Base-by-base conservation (phyloP, 2,113 vertebrate genomes). In the Mola mola region DNA sequence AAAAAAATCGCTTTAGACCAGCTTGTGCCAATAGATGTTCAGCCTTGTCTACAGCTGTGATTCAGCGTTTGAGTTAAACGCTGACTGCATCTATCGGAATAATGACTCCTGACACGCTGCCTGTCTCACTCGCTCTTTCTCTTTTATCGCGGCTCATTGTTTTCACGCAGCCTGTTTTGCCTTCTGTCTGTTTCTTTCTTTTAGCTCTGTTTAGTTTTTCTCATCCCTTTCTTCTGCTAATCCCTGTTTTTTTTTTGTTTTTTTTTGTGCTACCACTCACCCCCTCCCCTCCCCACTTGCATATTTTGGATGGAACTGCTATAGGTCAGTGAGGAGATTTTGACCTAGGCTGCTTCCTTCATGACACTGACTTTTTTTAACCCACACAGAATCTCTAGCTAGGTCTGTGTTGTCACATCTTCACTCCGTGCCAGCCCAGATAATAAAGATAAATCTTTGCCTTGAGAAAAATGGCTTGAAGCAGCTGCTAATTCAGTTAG, bases 281-380 rank as follows among this genome's bases (percentile, higher is more conserved):
- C 38, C 47, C n/a, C 41, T 16, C 19, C 24, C 11, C 19, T 43
- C 11, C 42, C 50, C 50, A 59, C 46, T 48, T 42, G 61, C 60
- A 60, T 41, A 70, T 84, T 78, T 82, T 67, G 65, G 42, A 22
- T 60, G 67, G 79, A 76, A 72, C 78, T 47, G 62, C 71, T 52
- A 81, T 91, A 88, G 90, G 85, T 90, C 90, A 90, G 70, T 76
- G 72, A 78, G 60, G 78, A 81, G 85, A 89, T 87, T 86, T n/a
- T 88, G 61, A 83, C 78, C 73, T 51, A 72, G 71, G 69, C 82
- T 63, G 25, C 61, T 63, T 37, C 59, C 67, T 77, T 71, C 60
- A 56, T 79, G 68, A 83, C 60, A 75, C 75, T 57, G 34, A 66
- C 28, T 63, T 75, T 80, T n/a, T n/a, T n/a, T n/a, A 9, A 22